Evolutionary conservation across 2,888 invertebrate genomes (phyloP).

Genomic region (Mythimna lalbum): DNA sequence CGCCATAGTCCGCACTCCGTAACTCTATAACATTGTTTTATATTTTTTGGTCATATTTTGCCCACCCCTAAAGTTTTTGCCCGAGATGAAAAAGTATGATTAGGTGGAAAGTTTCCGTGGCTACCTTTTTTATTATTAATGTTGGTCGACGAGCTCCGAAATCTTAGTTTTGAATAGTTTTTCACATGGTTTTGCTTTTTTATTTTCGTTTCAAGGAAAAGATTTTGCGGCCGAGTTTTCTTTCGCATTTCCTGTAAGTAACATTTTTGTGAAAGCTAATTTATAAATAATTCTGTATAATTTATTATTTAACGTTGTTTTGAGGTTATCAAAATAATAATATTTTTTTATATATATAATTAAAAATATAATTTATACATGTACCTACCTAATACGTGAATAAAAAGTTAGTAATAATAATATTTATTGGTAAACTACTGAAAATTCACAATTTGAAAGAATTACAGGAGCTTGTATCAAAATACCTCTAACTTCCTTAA

Average conservation of each 20-base stretch:
- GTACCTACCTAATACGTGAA: too few species aligned
- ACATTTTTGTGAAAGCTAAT: neutral
- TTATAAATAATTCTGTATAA: too few species aligned
- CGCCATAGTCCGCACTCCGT: slow-evolving; percentile 19
- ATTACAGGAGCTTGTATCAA: too few species aligned
- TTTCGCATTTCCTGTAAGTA: neutral
- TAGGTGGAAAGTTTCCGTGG: slow-evolving; percentile 60
- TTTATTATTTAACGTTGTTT: too few species aligned
- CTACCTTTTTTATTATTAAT: slow-evolving; percentile 65
- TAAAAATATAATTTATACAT: too few species aligned
- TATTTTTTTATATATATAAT: too few species aligned
- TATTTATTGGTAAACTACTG: too few species aligned
- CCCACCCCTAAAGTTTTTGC: slow-evolving; percentile 50
- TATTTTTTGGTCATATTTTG: slow-evolving; percentile 61
- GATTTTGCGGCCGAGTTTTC: neutral
- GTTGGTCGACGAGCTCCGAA: slow-evolving; percentile 52
- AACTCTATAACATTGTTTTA: slow-evolving; percentile 56
- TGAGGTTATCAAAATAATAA: neutral
- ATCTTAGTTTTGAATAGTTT: slow-evolving; percentile 63
- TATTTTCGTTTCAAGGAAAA: slow-evolving; percentile 28
- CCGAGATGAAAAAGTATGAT: slow-evolving; percentile 67
- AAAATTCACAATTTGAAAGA: too few species aligned
- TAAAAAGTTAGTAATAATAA: too few species aligned
- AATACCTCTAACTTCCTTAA: too few species aligned
- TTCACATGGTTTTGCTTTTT: slow-evolving; percentile 53